Conservation (phyloP, 2,113 vertebrate genomes). For the Meriones unguiculatus region DNA sequence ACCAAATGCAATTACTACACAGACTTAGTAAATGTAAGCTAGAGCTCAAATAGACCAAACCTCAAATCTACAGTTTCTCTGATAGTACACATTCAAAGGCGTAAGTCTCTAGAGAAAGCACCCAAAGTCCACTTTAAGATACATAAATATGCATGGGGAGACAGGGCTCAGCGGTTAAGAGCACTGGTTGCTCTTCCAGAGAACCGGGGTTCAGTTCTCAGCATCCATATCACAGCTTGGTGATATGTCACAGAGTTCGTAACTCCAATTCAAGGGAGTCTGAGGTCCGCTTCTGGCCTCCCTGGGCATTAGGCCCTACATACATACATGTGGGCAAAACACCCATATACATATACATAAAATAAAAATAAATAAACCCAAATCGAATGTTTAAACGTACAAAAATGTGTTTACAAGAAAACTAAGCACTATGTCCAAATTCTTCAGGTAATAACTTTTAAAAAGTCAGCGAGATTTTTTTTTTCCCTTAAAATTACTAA, state of each 20-base stretch:
- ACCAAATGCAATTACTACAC: background rate
- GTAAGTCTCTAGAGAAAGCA: background rate
- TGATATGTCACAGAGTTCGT: background rate
- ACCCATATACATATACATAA: background rate
- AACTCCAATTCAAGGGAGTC: background rate
- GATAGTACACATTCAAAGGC: background rate
- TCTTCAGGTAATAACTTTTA: background rate
- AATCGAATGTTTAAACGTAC: background rate
- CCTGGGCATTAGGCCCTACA: background rate
- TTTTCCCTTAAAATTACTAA: slow-evolving; percentile 33
- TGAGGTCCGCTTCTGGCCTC: background rate
- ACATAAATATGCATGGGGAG: background rate
- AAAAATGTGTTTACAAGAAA: background rate
- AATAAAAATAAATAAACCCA: background rate
- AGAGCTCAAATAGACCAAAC: background rate
- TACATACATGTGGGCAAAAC: background rate
- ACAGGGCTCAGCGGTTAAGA: background rate
- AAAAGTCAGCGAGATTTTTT: background rate
- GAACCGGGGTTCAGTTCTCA: background rate
- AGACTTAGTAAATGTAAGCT: background rate
- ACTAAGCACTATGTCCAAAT: background rate
- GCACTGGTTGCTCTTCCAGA: background rate
- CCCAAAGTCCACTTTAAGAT: background rate
- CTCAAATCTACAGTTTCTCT: background rate
- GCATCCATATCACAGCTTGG: background rate